Evolutionary conservation across 2,113 vertebrate genomes (phyloP), one percentile per base, ranked within the genome.

Genomic region (Forbesichthys agassizii): DNA sequence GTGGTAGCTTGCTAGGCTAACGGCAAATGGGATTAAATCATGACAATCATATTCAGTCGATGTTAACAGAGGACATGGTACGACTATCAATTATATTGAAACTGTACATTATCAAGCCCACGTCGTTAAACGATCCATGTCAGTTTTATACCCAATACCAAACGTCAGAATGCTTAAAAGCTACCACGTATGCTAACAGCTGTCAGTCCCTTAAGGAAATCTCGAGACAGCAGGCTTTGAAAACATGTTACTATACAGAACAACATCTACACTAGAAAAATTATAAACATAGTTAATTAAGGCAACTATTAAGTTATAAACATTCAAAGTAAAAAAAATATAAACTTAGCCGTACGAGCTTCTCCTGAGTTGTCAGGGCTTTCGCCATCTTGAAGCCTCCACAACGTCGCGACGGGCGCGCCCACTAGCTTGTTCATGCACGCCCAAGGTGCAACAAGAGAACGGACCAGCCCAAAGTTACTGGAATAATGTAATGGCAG

Each of bases 361-460:
- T 90, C 89, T 94, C 93, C 89, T 92, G 91, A 85, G 86, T 83
- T 89, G 92, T 93, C 89, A 93, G 86, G 91, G 92, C 91, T 92
- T 93, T 92, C 91, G 92, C 93, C 93, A 94, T 94, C 92, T 94
- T 94, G 92, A 92, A 93, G 92, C 91, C 92, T 90, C 87, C 79
- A 87, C 90, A 92, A 90, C 91, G 87, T 91, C 90, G 86, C 83
- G 88, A 74, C 88, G 88, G 88, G 81, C 88, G 86, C 92, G 90
- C 91, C 86, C 90, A 89, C 88, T 60, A 59, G 78, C 77, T 83
- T 64, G 71, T 81, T 75, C 75, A 11, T 3, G 9, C 48, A 18
- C 59, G 59, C 59, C 59, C 36, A 59, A 18, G 0, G 10, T 56
- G 12, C 54, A 42, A 42, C 54, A 42, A 42, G 36, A 42, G 36